Base-by-base conservation (phyloP, 2,113 vertebrate species). In the Heterotilapia buettikoferi region DNA sequence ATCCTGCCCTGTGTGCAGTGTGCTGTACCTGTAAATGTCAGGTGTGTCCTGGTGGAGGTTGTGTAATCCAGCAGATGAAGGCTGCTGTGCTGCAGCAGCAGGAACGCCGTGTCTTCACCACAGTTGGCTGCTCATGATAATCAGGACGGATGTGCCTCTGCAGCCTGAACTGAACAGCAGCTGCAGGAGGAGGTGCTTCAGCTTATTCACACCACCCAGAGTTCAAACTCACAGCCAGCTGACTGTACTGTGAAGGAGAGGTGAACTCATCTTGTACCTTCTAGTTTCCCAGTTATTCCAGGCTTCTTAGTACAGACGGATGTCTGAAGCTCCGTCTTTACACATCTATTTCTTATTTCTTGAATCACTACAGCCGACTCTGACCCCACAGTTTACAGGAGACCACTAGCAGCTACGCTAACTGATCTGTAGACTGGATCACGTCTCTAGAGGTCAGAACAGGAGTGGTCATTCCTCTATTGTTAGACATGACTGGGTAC, bases 61-160 rank as follows among this genome's bases (percentile, higher is more conserved):
- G 59, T 33, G 59, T 19, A 63, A 63, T 11, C 59, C 59, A 63
- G 18, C 31, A 63, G 19, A 7, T 66, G 16, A 63, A 63, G 9
- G 59, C 16, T 33, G 29, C 38, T 56, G 84, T 83, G 81, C 47
- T 83, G 90, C 26, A 5, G 90, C 85, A 82, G 87, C 81, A 84
- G 78, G 63, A 83, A 76, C 43, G 31, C 36, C 1, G 26, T 52
- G 83, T 76, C 9, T 16, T 86, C 81, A 68, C 53, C 68, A 79
- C 81, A 86, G 85, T 68, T 66, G 63, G 81, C 87, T 68, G 89
- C 4, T 73, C 81, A 4, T 54, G 68, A 5, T 90, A 88, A 93
- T 88, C 82, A 86, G 89, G 92, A 96, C 94, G 91, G 91, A 96
- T 93, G 93, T 82, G 71, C 87, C 86, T 88, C 71, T 76, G 43